Base-by-base conservation (phyloP, 2,797 vertebrate species). In the Florisuga fusca region DNA sequence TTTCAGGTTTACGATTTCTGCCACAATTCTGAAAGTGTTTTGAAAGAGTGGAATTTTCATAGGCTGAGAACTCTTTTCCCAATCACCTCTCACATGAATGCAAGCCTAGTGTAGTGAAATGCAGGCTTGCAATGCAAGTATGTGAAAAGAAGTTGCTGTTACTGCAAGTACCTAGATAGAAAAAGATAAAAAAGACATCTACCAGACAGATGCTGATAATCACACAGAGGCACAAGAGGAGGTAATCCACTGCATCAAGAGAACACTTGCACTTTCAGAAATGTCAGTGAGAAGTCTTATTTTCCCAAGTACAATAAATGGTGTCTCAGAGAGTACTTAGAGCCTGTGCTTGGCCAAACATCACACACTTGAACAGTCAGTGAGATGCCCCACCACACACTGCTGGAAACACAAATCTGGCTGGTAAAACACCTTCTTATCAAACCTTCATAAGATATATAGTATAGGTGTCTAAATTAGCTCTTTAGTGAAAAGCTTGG, bases 271-370 rank as follows among this genome's bases (percentile, higher is more conserved):
- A 74, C 84, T 74, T 80, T 50, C 20, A 74, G 36, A 94, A 89
- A 71, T 25, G 21, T 20, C 10, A 9, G 22, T 4, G 38, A 91
- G 31, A 95, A 64, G 57, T 87, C 82, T 50, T 50, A 3, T 91
- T 92, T 94, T 87, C 43, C 54, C 29, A 26, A 66, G 55, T 19
- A 61, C 27, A 95, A 87, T 36, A 84, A 90, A 84, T 41, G 64
- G 23, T 68, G 13, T 87, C 92, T 66, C 68, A 68, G 15, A 41
- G 51, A 83, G 26, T 7, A 54, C 72, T 91, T 54, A 15, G 0
- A 85, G 64, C 54, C 75, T 23, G 83, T 57, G 51, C 85, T 62
- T 84, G 92, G 78, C 68, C 72, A 74, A 93, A 82, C 38, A 82
- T 57, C 71, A 53, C 1, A 7, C 33, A 54, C 87, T 95, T 66